Evolutionary conservation across 2,888 invertebrate species (phyloP).

Genomic region (Torymus auratus): DNA sequence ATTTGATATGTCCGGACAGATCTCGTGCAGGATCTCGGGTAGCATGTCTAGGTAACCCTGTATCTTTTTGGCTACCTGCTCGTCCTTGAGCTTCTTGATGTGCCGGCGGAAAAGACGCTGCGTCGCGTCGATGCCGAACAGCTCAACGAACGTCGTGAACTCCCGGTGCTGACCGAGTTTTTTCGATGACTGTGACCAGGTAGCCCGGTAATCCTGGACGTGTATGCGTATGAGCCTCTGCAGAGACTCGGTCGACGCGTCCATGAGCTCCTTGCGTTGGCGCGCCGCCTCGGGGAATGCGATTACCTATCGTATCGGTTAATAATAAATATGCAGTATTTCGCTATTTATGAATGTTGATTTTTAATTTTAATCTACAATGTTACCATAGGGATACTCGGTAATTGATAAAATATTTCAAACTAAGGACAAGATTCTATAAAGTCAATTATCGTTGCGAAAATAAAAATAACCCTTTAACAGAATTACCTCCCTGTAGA

Average conservation of each 20-base stretch:
- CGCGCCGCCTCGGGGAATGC: conserved; percentile 91
- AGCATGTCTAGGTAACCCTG: conserved; percentile 87
- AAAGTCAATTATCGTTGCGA: too few relatives aligned
- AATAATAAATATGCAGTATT: too few relatives aligned
- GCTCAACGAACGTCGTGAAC: conserved; percentile 91
- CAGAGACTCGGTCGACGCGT: conserved; percentile 93
- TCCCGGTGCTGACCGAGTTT: conserved; percentile 92
- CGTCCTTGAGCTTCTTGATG: conserved; percentile 88
- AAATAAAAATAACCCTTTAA: too few relatives aligned
- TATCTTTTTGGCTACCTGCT: conserved; percentile 86
- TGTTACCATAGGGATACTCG: too few relatives aligned
- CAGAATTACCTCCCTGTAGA: too few relatives aligned
- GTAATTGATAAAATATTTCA: too few relatives aligned
- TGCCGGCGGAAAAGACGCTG: conserved; percentile 87
- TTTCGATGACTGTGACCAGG: conserved; percentile 92
- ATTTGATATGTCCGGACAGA: conserved; percentile 84
- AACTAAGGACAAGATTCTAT: too few relatives aligned
- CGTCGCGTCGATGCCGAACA: conserved; percentile 92
- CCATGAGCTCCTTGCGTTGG: conserved; percentile 90
- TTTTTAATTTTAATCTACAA: too few relatives aligned
- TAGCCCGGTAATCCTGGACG: conserved; percentile 88
- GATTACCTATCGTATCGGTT: conserved; percentile 77
- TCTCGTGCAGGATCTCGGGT: conserved; percentile 86
- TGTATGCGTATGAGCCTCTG: conserved; percentile 90
- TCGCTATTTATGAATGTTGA: too few relatives aligned